Base-by-base conservation (phyloP, 2,113 vertebrate species). In the Ploceus nigricollis region DNA sequence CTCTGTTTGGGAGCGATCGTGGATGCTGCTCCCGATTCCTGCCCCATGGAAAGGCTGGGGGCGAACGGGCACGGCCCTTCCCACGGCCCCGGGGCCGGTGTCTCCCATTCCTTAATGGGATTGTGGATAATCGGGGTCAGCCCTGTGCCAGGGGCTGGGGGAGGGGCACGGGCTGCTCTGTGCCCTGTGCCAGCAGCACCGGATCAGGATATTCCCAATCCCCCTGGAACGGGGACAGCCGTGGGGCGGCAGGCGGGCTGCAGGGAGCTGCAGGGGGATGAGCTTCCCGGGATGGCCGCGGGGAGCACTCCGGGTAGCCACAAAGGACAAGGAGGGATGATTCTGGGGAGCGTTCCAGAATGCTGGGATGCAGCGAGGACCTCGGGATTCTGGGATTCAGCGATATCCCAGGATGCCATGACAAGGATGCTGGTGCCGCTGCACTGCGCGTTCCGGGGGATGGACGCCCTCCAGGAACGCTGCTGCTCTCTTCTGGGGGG, bases 1-100 rank as follows among this genome's bases (percentile, higher is more conserved):
- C 3, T 9, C 13, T 0, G 0, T 2, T 0, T 19, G 13, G 87
- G 19, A 24, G 56, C 7, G 2, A 5, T 6, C 0, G 0, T 7
- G 25, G 78, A 0, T 31, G 79, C 75, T 37, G 45, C 42, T 23
- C 39, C 47, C 9, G 0, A 0, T 3, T 6, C 5, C 57, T 56
- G 53, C 35, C 50, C 91, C 40, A 0, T 0, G 6, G 68, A 15
- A n/a, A 20, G 10, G 48, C 24, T 14, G 2, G 2, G 53, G 58
- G 28, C 1, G 5, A 75, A 4, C 0, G 6, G 76, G 47, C 19
- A 2, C 0, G 1, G 42, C 63, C 53, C 63, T 45, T 54, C 76
- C 80, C 71, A 37, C 1, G 1, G 54, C 94, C 58, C 63, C 18
- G 2, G 37, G 37, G 71, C 45, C 45, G 6, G 17, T 15, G 64